Percentiles rank a stretch among this genome's conserved stretches.
phyloP scores from a whole-genome alignment of 2,113 vertebrate genomes.

The Taxidea taxus region DNA sequence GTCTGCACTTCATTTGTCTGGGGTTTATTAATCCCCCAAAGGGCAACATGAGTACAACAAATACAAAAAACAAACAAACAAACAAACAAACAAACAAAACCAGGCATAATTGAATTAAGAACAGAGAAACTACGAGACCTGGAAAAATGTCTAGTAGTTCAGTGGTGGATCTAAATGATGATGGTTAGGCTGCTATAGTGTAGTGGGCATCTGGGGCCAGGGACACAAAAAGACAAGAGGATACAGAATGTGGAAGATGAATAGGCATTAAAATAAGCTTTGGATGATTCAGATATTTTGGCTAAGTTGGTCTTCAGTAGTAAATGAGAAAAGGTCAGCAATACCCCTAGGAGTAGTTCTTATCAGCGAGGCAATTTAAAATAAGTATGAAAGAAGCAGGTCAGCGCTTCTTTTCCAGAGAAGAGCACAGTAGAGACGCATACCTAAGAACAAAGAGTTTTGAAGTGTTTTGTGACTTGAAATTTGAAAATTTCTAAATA shows the following conservation, averaged over 20 bases:
- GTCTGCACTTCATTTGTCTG: fast-evolving
- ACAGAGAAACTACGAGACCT: not conserved
- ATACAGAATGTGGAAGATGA: not conserved
- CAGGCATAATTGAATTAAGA: not conserved
- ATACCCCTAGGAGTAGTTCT: not conserved
- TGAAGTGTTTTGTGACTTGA: not conserved
- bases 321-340: not conserved
- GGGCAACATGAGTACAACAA: not conserved
- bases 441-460: not conserved
- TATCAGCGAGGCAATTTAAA: not conserved
- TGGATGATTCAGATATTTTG: not conserved
- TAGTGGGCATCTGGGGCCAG: not conserved
- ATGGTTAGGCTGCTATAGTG: not conserved
- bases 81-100: too few relatives aligned
- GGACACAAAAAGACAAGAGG: not conserved
- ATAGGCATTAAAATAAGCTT: not conserved
- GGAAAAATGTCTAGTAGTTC: not conserved
- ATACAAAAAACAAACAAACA: fast-evolving
- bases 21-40: fast-evolving
- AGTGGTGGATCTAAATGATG: not conserved
- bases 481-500: not conserved
- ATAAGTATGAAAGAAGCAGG: not conserved
- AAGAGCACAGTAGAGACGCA: not conserved
- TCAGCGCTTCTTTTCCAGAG: not conserved
- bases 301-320: not conserved